Evolutionary conservation across 1,140 invertebrate species (phyloP), one percentile per base, ranked within the genome.

Genomic region (Heliothis subflexa): DNA sequence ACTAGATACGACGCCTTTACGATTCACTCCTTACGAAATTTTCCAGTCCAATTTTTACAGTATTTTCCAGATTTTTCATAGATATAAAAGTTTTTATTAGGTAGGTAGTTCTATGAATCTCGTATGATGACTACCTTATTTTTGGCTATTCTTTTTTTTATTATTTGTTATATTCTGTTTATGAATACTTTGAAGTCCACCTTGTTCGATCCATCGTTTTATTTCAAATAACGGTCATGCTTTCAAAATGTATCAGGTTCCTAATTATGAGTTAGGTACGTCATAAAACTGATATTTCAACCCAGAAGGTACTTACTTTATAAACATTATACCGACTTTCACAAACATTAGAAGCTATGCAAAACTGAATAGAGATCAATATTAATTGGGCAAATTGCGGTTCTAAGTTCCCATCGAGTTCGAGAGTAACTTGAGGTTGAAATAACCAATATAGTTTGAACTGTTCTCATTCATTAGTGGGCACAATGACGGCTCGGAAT

Each of bases 1-100:
- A 86, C 85, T 83, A 68, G 82, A 85, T 74, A 66, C 79, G 66
- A 76, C 68, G 78, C 83, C 81, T 87, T 75, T 75, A 75, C 73
- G 59, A 59, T 21, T 40, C 50, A 11, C 18, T 75, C n/a, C 59
- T 18, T 52, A 62, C 25, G 45, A 62, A 62, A 40, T 40, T 40
- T 59, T 59, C 52, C 73, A 52, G 11, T 75, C 10, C 73, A 28
- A 49, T 59, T 61, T 59, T 18, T 52, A 70, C 18, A 12, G 25
- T 61, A 25, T 59, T 61, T 11, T 18, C 57, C 57, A 9, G 7
- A 10, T 18, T 55, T 55, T 55, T 55, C 0, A 21, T 21, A 21
- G 33, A 40, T 7, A 33, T 40, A 40, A 40, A 40, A 40, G 33
- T 0, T 40, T 33, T 40, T 40, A 40, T 40, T 40, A 0, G 33